A percentile compares a stretch with the other conserved stretches of the same genome.
Evolutionary conservation across 2,113 vertebrate species (phyloP).

Genomic region (Mobula hypostoma): DNA sequence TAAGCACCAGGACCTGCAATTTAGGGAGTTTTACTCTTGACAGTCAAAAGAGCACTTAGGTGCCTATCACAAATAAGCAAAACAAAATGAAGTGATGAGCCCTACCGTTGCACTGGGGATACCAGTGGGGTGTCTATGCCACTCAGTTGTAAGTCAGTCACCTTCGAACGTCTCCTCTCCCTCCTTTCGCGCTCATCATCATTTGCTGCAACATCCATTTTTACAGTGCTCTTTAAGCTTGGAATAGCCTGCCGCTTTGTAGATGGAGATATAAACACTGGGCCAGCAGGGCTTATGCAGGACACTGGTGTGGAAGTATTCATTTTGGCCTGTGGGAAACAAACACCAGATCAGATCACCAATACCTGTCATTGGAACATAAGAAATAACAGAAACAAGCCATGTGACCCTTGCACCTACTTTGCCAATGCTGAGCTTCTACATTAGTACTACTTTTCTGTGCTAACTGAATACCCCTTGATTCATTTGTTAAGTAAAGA

Average conservation of each 20-base stretch:
- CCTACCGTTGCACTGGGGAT: constrained; percentile 53
- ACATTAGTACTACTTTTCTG: no score
- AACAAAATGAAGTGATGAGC: neutral
- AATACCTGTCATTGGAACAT: neutral
- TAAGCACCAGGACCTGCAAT: neutral
- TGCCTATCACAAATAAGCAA: neutral
- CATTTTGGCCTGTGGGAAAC: constrained; percentile 38
- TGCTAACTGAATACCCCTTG: no score
- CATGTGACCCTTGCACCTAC: no score
- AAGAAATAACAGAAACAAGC: no score
- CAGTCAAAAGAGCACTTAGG: neutral
- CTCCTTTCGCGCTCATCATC: constrained; percentile 79
- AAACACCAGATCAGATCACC: neutral
- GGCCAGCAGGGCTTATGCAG: neutral
- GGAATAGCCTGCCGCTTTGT: constrained; percentile 45
- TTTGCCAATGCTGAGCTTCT: no score
- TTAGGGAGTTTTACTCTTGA: neutral
- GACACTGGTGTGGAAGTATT: constrained; percentile 40
- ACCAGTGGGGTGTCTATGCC: constrained; percentile 56
- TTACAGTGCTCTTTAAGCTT: constrained; percentile 55
- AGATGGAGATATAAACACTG: constrained; percentile 46
- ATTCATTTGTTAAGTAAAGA: no score
- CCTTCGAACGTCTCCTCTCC: constrained; percentile 73
- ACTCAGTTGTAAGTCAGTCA: constrained; percentile 64
- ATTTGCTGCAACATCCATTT: constrained; percentile 69